Evolutionary conservation across 1,140 invertebrate species (phyloP), one percentile per base, ranked within the genome.

Genomic region (Anoplophora glabripennis): DNA sequence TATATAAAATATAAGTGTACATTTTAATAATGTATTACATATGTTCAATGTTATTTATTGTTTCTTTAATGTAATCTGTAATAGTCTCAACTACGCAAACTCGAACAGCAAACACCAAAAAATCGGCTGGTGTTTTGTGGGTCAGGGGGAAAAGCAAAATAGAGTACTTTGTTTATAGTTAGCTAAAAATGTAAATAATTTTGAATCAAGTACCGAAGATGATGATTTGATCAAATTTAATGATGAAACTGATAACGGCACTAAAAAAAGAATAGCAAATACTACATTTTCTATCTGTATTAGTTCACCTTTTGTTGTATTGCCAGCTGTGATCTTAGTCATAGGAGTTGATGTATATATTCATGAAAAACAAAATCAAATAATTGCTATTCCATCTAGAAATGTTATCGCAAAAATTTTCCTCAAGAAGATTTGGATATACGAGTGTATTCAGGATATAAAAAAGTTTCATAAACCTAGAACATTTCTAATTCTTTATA

Each of bases 401-500:
- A 10, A 7, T 21, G 10, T 28, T 66, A 10, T 45, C 62, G 57
- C 21, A 59, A 15, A 42, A 65, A 36, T 68, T 68, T 62, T 57
- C 53, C n/a, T 37, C 38, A 55, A 18, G 33, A 59, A 34, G 46
- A 65, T 67, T 21, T 72, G 67, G 65, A 18, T 55, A 28, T 45
- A 44, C 17, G 57, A 54, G 49, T 62, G 51, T 21, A 54, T 72
- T 33, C 7, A 61, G 37, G 67, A 69, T 48, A 57, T 68, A 3
- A 41, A 44, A 11, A n/a, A 12, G 10, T 55, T 48, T 37, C 44
- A 66, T n/a, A 42, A 63, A 45, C 69, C 71, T 17, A 65, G 63
- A 42, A 59, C 68, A 15, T 59, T 71, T 21, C 46, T 72, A 44
- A 62, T 72, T 42, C 21, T 69, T 14, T 69, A 70, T 60, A 49